Conservation (phyloP, 2,113 vertebrate genomes). For the Xenopus borealis region DNA sequence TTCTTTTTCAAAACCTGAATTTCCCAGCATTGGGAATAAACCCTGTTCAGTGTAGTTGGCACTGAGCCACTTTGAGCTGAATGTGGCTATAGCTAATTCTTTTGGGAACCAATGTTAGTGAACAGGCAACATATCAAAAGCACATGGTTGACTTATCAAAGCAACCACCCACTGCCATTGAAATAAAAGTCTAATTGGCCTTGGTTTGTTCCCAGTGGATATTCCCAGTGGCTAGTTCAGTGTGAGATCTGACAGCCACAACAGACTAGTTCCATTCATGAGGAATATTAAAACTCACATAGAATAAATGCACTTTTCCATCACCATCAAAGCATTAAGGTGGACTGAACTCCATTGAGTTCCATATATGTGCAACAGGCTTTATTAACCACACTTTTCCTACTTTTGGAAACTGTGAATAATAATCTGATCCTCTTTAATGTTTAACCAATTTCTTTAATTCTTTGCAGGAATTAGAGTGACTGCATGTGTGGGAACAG, state of each 20-base stretch:
- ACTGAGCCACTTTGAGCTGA: background rate
- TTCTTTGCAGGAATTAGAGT: background rate
- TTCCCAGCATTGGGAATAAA: constrained; percentile 9
- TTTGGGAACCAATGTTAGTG: constrained; percentile 8
- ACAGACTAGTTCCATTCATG: constrained; percentile 1
- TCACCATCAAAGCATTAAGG: background rate
- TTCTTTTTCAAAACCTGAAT: background rate
- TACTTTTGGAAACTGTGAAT: background rate
- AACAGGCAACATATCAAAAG: constrained; percentile 7
- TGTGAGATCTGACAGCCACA: constrained; percentile 7
- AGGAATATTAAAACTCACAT: constrained; percentile 5
- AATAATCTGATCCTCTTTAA: background rate
- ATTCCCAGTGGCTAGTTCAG: constrained; percentile 6
- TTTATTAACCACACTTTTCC: background rate
- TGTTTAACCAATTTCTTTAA: background rate
- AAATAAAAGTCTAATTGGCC: constrained; percentile 9
- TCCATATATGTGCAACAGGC: background rate
- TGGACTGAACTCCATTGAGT: constrained; percentile 4
- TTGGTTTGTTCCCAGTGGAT: constrained; percentile 8
- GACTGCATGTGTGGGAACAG: background rate
- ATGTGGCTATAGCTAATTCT: constrained; percentile 4
- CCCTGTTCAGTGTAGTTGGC: background rate
- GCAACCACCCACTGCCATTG: constrained; percentile 5
- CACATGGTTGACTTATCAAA: constrained; percentile 12
- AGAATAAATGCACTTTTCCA: background rate